These are phyloP conservation scores for Drosophila demipolita DNA, from an alignment of 2,888 invertebrate species.

Conservation along the genomic window DNA sequence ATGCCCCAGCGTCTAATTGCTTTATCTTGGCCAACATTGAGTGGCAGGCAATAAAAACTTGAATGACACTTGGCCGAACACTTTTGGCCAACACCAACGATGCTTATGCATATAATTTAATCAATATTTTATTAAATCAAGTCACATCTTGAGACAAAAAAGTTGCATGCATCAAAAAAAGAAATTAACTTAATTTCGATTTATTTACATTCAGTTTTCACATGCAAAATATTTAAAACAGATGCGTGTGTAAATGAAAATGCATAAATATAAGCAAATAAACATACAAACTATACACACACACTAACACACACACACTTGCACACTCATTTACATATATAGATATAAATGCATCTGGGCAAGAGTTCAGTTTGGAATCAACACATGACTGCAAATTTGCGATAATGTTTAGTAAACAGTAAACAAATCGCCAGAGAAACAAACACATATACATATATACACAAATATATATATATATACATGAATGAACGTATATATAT, in stretches of 20 bases:
- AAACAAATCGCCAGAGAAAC: conserved; percentile 62
- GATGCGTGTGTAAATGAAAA: conserved; percentile 58
- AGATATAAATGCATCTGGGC: conserved; percentile 43
- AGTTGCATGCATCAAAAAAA: conserved; percentile 33
- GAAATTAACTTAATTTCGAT: conserved; percentile 40
- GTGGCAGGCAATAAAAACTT: conserved; percentile 71
- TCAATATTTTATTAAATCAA: conserved; percentile 68
- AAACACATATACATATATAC: conserved; percentile 27
- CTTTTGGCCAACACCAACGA: conserved; percentile 48
- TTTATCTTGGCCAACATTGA: conserved; percentile 51
- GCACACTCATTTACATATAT: conserved; percentile 6
- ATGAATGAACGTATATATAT: not conserved
- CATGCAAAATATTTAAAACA: conserved; percentile 50
- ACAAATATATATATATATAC: not conserved
- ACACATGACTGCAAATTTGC: conserved; percentile 76
- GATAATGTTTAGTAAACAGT: conserved; percentile 70
- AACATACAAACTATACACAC: not conserved
- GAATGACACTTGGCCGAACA: conserved; percentile 47
- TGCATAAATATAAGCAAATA: conserved; percentile 28
- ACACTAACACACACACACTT: not conserved
- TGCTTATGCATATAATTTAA: conserved; percentile 72
- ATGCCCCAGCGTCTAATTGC: conserved; percentile 46
- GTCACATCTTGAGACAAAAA: conserved; percentile 19
- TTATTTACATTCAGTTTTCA: conserved; percentile 44
- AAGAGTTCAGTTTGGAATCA: conserved; percentile 56